A percentile compares a stretch with the other conserved stretches of the same genome.
Evolutionary conservation across 2,888 invertebrate genomes (phyloP).

Genomic region (Thumatha senex): DNA sequence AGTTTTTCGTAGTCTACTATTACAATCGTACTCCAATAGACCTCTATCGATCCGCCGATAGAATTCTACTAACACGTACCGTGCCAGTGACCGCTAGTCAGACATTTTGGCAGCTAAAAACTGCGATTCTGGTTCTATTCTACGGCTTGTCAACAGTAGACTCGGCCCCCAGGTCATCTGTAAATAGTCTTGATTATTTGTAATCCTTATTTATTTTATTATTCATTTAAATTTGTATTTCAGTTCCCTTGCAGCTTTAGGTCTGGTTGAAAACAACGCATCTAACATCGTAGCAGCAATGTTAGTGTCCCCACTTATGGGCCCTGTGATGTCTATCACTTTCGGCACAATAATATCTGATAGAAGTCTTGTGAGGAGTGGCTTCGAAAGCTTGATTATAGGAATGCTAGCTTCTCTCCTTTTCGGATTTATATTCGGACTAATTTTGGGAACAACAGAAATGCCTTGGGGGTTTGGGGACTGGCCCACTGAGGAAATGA

Average conservation of each 20-base stretch:
- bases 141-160: too few species aligned
- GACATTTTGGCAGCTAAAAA: too few species aligned
- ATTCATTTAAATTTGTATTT: conserved; percentile 16
- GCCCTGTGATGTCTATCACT: conserved; percentile 94
- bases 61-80: too few species aligned
- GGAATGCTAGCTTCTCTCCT: conserved; percentile 90
- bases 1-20: too few species aligned
- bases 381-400: conserved; percentile 86
- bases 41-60: too few species aligned
- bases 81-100: too few species aligned
- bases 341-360: conserved; percentile 92
- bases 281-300: conserved; percentile 91
- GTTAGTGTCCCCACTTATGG: conserved; percentile 91
- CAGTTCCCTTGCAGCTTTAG: conserved; percentile 92
- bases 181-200: too few species aligned
- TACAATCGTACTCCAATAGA: too few species aligned
- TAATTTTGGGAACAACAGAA: conserved; percentile 87
- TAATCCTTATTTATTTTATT: too few species aligned
- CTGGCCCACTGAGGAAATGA: conserved; percentile 93
- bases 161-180: too few species aligned
- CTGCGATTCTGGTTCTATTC: too few species aligned
- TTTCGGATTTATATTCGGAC: conserved; percentile 91
- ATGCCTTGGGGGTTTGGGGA: conserved; percentile 90
- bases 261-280: conserved; percentile 92
- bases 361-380: conserved; percentile 86